These are phyloP conservation scores for Phragmatobia fuliginosa DNA, from an alignment of 2,888 invertebrate species.

Conservation along the genomic window DNA sequence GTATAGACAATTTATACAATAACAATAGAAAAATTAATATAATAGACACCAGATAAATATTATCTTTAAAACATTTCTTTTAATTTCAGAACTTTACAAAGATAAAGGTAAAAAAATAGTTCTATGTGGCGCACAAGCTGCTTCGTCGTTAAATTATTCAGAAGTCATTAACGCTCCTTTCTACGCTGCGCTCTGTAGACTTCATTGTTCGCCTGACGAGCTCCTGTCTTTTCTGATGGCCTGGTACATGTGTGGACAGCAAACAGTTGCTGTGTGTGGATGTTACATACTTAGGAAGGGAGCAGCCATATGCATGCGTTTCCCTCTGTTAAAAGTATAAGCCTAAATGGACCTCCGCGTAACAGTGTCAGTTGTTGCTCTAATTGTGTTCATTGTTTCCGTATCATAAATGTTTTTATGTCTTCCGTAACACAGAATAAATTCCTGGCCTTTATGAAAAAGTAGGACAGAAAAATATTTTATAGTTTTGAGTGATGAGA, in stretches of 20 bases:
- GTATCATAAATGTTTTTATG: no score
- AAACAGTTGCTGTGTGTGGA: slow-evolving; percentile 14
- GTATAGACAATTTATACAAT: no score
- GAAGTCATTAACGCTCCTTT: slow-evolving; percentile 68
- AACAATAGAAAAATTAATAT: no score
- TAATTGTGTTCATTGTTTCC: no score
- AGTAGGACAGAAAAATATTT: neutral
- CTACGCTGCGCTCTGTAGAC: slow-evolving; percentile 41
- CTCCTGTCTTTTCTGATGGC: slow-evolving; percentile 47
- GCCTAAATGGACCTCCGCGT: no score
- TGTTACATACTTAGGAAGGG: neutral
- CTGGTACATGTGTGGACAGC: slow-evolving; percentile 48
- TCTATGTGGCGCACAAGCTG: slow-evolving; percentile 26
- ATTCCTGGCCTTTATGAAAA: no score
- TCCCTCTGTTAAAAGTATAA: no score
- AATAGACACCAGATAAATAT: no score
- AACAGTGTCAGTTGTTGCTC: no score
- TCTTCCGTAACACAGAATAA: no score
- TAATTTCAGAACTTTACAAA: neutral
- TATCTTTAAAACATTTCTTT: no score
- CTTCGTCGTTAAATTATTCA: slow-evolving; percentile 72
- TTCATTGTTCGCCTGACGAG: slow-evolving; percentile 51
- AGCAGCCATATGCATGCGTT: no score
- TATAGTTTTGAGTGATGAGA: neutral
- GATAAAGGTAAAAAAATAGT: slow-evolving; percentile 1